Evolutionary conservation across 1,140 invertebrate genomes (phyloP).

Genomic region (Apis laboriosa): DNA sequence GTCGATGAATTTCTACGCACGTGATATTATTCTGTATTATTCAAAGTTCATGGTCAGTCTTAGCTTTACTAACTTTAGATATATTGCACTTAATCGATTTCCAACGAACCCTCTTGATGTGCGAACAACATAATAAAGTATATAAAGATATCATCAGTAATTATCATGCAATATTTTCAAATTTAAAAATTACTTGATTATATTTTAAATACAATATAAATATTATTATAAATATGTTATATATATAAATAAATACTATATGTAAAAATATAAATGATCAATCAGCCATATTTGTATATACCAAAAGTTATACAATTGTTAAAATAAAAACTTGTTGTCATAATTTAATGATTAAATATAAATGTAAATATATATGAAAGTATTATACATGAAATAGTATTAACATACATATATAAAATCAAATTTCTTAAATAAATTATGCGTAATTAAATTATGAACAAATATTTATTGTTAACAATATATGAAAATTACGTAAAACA

Average conservation of each 20-base stretch:
- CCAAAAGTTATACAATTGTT: no score
- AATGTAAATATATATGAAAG: no score
- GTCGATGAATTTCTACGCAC: constrained; percentile 31
- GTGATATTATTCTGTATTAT: constrained; percentile 36
- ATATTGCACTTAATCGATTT: constrained; percentile 42
- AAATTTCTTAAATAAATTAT: background rate
- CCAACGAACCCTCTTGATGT: background rate
- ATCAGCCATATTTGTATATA: no score
- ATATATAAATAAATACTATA: no score
- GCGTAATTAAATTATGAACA: background rate
- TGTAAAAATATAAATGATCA: no score
- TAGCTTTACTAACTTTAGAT: constrained; percentile 48
- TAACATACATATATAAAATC: background rate
- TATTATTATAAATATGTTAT: no score
- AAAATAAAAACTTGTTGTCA: no score
- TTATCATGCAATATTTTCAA: background rate
- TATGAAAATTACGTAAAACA: background rate
- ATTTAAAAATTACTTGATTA: no score
- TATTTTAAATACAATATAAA: background rate
- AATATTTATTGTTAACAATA: background rate
- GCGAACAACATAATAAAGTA: constrained; percentile 25
- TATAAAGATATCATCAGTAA: background rate
- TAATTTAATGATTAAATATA: no score
- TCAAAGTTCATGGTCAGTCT: constrained; percentile 41
- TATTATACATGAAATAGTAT: background rate